A percentile compares a stretch with the other conserved stretches of the same genome.
phyloP scores from a whole-genome alignment of 1,140 invertebrate genomes.

The Drosophila chauvacae region DNA sequence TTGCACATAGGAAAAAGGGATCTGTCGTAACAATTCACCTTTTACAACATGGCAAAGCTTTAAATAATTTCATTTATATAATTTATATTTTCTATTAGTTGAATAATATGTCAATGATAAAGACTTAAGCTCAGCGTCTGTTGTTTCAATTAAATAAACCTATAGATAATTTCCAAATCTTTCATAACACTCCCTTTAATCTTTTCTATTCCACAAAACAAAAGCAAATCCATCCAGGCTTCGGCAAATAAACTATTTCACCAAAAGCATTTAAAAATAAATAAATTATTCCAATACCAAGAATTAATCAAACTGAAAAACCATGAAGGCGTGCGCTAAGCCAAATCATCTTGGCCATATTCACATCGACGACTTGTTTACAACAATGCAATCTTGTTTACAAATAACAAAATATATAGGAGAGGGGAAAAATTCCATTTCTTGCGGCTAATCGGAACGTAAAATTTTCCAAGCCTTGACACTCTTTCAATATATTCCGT shows the following conservation, averaged over 20 bases:
- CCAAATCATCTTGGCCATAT: slow-evolving; percentile 55
- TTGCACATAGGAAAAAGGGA: slow-evolving; percentile 13
- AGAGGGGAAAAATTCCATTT: slow-evolving; percentile 54
- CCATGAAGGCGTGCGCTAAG: slow-evolving; percentile 11
- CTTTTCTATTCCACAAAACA: background rate
- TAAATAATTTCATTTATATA: background rate
- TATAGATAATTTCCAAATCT: background rate
- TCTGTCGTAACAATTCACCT: background rate
- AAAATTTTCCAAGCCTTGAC: slow-evolving; percentile 78
- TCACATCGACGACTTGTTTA: slow-evolving; percentile 68
- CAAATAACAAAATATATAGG: slow-evolving; percentile 55
- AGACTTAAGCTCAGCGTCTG: background rate
- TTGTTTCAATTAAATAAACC: background rate
- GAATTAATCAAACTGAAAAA: slow-evolving; percentile 63
- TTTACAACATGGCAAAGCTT: background rate
- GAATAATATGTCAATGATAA: background rate
- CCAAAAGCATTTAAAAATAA: slow-evolving; percentile 70
- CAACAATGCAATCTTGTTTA: slow-evolving; percentile 74
- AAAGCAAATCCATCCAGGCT: background rate
- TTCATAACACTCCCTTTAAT: slow-evolving; percentile 30
- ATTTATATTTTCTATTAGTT: background rate
- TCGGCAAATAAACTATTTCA: slow-evolving; percentile 23
- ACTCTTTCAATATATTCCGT: slow-evolving; percentile 60
- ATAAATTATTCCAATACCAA: slow-evolving; percentile 74
- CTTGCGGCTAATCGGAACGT: slow-evolving; percentile 55